Percentiles rank a stretch among this genome's conserved stretches.
These are phyloP conservation scores for Nomia melanderi DNA, from an alignment of 1,140 invertebrate species.

Conservation along the genomic window DNA sequence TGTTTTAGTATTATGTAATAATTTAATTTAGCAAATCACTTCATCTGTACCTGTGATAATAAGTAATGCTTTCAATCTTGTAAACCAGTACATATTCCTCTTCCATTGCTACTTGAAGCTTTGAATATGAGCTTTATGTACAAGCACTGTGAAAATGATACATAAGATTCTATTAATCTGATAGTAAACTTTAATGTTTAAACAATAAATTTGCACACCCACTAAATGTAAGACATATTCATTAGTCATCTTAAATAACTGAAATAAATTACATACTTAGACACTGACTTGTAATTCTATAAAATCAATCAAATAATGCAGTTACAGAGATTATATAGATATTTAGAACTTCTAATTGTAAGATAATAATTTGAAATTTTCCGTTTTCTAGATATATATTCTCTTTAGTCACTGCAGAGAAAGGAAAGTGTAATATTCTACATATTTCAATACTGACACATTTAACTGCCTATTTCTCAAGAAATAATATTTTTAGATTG, in stretches of 20 bases:
- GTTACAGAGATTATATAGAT: neutral
- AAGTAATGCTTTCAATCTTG: neutral
- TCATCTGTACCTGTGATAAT: neutral
- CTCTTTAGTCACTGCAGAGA: neutral
- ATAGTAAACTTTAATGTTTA: neutral
- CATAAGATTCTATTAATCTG: neutral
- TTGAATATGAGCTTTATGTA: neutral
- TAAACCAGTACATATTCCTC: neutral
- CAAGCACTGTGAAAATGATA: neutral
- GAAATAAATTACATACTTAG: neutral
- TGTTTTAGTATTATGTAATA: no score
- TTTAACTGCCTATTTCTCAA: neutral
- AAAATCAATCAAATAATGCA: neutral
- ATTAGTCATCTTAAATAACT: neutral
- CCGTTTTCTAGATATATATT: neutral
- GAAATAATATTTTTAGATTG: neutral
- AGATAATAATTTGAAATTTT: neutral
- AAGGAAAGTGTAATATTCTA: neutral
- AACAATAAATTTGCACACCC: neutral
- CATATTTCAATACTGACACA: neutral
- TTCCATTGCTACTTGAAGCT: neutral
- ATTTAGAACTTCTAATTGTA: neutral
- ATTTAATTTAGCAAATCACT: neutral
- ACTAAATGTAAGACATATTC: neutral
- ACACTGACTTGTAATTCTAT: neutral